phyloP scores from a whole-genome alignment of 35 echinoderm and acorn worm genomes.

The Stichopus chloronotus region DNA sequence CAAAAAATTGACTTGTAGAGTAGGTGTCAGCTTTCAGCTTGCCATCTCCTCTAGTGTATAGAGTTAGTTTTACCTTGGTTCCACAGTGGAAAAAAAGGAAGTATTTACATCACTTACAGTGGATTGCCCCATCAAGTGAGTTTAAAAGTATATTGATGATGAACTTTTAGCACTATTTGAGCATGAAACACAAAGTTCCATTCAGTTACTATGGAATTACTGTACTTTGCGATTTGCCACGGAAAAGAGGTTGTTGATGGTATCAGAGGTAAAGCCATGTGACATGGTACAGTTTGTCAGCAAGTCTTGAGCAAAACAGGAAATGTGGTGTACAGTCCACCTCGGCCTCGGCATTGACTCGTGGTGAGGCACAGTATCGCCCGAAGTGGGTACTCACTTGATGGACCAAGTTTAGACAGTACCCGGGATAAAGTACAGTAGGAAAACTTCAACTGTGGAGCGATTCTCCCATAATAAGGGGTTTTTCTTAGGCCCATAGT shows the following conservation, averaged over 20 bases:
- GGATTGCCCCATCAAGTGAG: not conserved
- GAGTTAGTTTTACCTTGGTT: not conserved
- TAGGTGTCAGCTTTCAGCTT: not conserved
- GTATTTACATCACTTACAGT: not conserved
- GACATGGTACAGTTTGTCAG: not conserved
- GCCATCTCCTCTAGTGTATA: not conserved
- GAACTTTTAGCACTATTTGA: not conserved
- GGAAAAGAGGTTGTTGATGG: not conserved
- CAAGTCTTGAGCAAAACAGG: not conserved
- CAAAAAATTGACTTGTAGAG: not conserved
- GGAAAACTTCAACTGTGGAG: conserved; percentile 3
- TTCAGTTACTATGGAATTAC: not conserved
- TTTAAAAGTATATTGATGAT: conserved; percentile 13
- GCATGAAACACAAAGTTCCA: conserved; percentile 2
- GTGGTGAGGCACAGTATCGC: not conserved
- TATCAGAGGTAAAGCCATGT: not conserved
- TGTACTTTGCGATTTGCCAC: not conserved
- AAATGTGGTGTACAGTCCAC: not conserved
- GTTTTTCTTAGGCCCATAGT: not conserved
- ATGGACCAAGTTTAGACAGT: not conserved
- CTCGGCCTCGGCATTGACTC: not conserved
- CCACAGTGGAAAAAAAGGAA: not conserved
- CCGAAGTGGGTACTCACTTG: conserved; percentile 9
- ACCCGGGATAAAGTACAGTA: not conserved
- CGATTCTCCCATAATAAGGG: conserved; percentile 3